Evolutionary conservation across 2,797 vertebrate genomes (phyloP), one percentile per base, ranked within the genome.

Genomic region (Silurus aristotelis): DNA sequence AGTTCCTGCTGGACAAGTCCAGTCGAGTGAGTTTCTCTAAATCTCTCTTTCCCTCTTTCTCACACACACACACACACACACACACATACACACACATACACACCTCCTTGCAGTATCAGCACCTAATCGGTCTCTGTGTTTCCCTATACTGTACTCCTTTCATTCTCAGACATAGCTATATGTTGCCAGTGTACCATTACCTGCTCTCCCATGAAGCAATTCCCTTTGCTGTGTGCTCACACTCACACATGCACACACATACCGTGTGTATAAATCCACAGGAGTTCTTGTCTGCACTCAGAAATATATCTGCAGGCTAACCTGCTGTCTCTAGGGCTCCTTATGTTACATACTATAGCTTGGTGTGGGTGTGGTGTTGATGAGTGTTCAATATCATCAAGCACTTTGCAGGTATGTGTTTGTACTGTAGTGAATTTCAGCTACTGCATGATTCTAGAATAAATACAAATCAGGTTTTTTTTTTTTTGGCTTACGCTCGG

Each of bases 1-100:
- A 99, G 91, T 98, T 98, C 91, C 93, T 99, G 88, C 94, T 99
- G 94, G 98, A 99, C 92, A 97, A 96, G 91, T 98, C 97, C 90
- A 97, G 95, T 92, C 95, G 97, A 95, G 98, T 98, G 91, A 97
- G 97, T 92, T 46, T 46, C 48, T 17, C 60, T 66, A 27, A 27
- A 58, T 55, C 15, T 48, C 64, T 25, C 84, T 12, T 58, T 46
- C 52, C 52, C 31, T 9, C 22, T 13, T 78, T 25, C 67, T 60
- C 77, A 43, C 70, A 80, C 79, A 68, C 78, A 68, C 31, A 60
- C 82, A 78, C 82, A 80, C 76, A 63, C 58, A 46, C 20, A 63
- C 20, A 48, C 27, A 78, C 14, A 22, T 19, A 61, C 58, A 43
- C 19, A 61, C 27, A 46, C 56, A 63, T 19, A n/a, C 31, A n/a